phyloP scores from a whole-genome alignment of 2,113 vertebrate genomes.

The Delphinapterus leucas region DNA sequence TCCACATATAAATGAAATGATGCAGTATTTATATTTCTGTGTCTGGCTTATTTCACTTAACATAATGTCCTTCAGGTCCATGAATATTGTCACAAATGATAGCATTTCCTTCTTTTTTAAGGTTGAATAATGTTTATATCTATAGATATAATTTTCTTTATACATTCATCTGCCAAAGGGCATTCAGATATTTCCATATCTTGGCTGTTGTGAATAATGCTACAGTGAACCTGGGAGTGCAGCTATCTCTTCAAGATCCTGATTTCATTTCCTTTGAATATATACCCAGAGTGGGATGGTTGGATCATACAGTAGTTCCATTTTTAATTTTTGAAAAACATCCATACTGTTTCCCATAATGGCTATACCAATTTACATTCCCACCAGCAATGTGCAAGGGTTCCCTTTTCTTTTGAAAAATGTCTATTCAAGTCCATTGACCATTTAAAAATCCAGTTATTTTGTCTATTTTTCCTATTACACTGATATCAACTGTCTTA shows the following conservation, averaged over 20 bases:
- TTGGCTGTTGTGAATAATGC: not conserved
- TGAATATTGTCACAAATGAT: not conserved
- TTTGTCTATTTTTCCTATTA: not conserved
- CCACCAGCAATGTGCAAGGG: not conserved
- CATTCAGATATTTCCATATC: not conserved
- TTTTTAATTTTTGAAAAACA: not conserved
- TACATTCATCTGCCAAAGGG: not conserved
- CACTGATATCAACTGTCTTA: not conserved
- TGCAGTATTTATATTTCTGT: not conserved
- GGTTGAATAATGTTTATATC: not conserved
- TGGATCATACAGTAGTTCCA: not conserved
- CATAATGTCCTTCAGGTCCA: not conserved
- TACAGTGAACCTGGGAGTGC: not conserved
- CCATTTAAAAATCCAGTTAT: not conserved
- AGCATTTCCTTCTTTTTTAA: not conserved
- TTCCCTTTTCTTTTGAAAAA: not conserved
- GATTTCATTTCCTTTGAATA: not conserved
- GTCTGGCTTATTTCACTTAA: not conserved
- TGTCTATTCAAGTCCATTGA: not conserved
- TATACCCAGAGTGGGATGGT: not conserved
- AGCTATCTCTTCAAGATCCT: not conserved
- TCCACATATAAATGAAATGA: not conserved
- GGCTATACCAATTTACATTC: not conserved
- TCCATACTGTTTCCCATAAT: not conserved
- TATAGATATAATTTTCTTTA: not conserved